A percentile compares a stretch with the other conserved stretches of the same genome.
phyloP scores from a whole-genome alignment of 2,888 invertebrate species.

The Cryptosula pallasiana region DNA sequence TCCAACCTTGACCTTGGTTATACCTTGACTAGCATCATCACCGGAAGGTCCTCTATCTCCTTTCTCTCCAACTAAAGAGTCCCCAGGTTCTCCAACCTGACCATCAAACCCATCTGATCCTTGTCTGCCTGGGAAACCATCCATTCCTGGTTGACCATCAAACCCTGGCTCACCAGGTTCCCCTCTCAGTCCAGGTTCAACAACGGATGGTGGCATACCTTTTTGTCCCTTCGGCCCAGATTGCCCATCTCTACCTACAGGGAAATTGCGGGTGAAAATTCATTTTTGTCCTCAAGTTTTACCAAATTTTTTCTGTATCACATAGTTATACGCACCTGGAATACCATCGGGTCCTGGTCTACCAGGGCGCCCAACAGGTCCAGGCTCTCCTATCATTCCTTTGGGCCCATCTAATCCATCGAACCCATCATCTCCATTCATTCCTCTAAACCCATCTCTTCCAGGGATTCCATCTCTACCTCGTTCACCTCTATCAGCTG shows the following conservation, averaged over 20 bases:
- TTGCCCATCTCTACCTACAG: background rate
- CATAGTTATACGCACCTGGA: background rate
- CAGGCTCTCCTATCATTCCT: conserved; percentile 52
- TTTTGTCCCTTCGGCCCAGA: background rate
- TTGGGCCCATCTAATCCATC: conserved; percentile 45
- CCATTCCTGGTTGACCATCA: background rate
- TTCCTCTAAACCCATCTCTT: conserved; percentile 61
- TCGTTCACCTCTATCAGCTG: conserved; percentile 30
- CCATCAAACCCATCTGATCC: background rate
- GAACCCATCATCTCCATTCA: conserved; percentile 50
- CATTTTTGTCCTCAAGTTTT: too few relatives aligned
- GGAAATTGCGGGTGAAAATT: too few relatives aligned
- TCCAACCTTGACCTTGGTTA: too few relatives aligned
- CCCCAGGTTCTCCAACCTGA: background rate
- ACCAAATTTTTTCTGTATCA: too few relatives aligned
- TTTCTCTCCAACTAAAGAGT: background rate
- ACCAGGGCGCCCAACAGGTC: conserved; percentile 40
- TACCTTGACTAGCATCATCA: background rate
- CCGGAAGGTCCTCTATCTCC: conserved; percentile 18
- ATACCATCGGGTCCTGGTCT: background rate
- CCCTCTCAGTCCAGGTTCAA: conserved; percentile 1
- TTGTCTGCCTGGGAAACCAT: background rate
- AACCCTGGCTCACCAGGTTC: background rate
- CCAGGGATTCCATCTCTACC: conserved; percentile 52
- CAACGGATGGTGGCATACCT: background rate